These are phyloP conservation scores for Tachysurus fulvidraco DNA, from an alignment of 2,113 vertebrate species.

Conservation along the genomic window DNA sequence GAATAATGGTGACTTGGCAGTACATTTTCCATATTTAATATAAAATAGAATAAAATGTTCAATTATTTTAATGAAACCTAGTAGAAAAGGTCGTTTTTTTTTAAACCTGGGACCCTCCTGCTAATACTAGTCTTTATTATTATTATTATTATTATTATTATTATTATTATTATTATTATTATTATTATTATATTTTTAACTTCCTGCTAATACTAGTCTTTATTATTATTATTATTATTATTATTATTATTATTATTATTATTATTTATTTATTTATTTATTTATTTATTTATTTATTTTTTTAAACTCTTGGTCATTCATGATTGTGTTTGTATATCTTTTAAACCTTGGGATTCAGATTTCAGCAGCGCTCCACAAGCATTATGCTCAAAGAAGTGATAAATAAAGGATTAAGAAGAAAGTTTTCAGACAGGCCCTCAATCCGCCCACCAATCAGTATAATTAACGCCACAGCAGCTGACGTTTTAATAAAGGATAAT, in stretches of 20 bases:
- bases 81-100: background rate
- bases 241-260: too few relatives aligned
- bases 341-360: background rate
- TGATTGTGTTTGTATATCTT: background rate
- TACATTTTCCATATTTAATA: too few relatives aligned
- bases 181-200: too few relatives aligned
- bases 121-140: background rate
- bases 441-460: slow-evolving; percentile 32
- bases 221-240: background rate
- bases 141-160: background rate
- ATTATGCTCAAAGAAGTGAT: background rate
- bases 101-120: background rate
- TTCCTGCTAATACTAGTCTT: too few relatives aligned
- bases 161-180: background rate
- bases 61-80: background rate
- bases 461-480: slow-evolving; percentile 15
- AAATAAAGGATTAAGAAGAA: slow-evolving; percentile 51
- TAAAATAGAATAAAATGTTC: too few relatives aligned
- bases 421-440: slow-evolving; percentile 58
- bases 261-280: too few relatives aligned
- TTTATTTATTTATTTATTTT: background rate
- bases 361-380: background rate
- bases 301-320: background rate
- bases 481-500: slow-evolving; percentile 47
- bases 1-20: too few relatives aligned